Evolutionary conservation across 2,888 invertebrate genomes (phyloP).

Genomic region (Apeira syringaria): DNA sequence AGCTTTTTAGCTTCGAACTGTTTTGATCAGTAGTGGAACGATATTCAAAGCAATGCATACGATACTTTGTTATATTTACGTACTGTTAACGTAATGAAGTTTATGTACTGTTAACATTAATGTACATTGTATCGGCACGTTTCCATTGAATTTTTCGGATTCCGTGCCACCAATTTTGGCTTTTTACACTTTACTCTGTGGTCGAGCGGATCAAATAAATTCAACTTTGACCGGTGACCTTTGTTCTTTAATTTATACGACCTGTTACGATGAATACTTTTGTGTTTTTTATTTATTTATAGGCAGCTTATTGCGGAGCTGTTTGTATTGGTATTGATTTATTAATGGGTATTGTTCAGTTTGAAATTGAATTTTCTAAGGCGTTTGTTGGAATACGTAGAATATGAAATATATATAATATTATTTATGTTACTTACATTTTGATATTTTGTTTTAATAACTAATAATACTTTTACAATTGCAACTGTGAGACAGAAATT

Average conservation of each 20-base stretch:
- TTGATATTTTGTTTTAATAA: too few species aligned
- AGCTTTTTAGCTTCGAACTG: too few species aligned
- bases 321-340: constrained; percentile 36
- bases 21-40: too few species aligned
- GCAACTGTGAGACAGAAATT: too few species aligned
- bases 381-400: not conserved
- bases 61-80: too few species aligned
- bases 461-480: too few species aligned
- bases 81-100: too few species aligned
- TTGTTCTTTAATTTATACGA: constrained; percentile 55
- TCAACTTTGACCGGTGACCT: constrained; percentile 39
- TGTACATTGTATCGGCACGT: constrained; percentile 12
- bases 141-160: constrained; percentile 36
- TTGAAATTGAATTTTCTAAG: constrained; percentile 8
- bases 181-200: constrained; percentile 45
- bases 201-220: constrained; percentile 51
- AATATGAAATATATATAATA: too few species aligned
- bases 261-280: constrained; percentile 44
- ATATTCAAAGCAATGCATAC: too few species aligned
- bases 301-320: constrained; percentile 45
- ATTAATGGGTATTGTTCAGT: constrained; percentile 23
- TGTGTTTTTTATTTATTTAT: constrained; percentile 49
- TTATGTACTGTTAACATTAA: constrained; percentile 6
- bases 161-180: constrained; percentile 41
- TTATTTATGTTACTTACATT: too few species aligned